Evolutionary conservation across 2,888 invertebrate species (phyloP), one percentile per base, ranked within the genome.

Genomic region (Onchidella celtica): DNA sequence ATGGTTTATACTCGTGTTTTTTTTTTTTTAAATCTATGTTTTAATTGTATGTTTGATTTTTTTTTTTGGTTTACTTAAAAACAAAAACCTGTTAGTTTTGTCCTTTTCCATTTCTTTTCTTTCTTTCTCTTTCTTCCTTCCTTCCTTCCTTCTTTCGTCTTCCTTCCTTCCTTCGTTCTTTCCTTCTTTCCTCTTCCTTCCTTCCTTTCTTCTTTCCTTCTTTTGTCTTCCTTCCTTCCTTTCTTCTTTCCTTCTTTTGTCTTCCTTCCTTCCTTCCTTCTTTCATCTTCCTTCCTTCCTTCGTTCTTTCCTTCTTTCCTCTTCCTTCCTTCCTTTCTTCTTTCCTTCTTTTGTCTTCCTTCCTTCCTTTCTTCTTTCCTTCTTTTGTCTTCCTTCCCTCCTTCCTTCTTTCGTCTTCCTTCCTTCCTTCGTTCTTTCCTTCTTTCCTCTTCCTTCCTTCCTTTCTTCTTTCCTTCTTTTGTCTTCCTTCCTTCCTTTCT

Each of bases 151-250:
- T 27, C 29, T 27, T 65, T 27, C 11, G 17, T 1, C 65, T 65
- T 65, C 4, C 29, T 65, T 27, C 17, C 29, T 27, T 65, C 17
- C 65, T 65, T 65, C 29, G n/a, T 32, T 21, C 29, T 65, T 24
- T 57, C 24, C 57, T 57, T 57, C 57, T 57, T 65, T 17, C 55
- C 34, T 65, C 29, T 27, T 65, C 29, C 34, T 65, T 65, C 65
- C 29, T 69, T 27, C 36, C 27, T 21, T 38, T 69, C 69, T 69
- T 40, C 24, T 36, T 70, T 40, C 24, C n/a, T n/a, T 70, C 29
- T 40, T 47, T 47, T 40, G 17, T 70, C 36, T 40, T 70, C 29
- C 47, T 47, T 24, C 24, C 24, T 40, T 70, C 24, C 27, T 40
- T 40, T 47, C 47, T 70, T 29, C 21, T 36, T 24, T 40, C 11